Conservation (phyloP, 2,888 invertebrate genomes). For the Idaea aversata region DNA sequence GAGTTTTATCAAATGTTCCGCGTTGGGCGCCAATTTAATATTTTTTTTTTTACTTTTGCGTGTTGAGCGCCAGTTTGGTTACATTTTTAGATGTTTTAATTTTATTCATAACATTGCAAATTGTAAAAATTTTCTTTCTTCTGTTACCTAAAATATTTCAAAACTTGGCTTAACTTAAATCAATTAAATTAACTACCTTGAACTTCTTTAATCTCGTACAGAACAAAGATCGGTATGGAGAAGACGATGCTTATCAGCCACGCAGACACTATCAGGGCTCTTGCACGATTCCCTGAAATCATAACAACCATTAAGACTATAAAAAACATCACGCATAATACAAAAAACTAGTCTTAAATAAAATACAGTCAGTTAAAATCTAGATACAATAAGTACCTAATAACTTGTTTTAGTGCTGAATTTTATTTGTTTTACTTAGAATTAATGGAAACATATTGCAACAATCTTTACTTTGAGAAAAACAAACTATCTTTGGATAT, state of each 20-base stretch:
- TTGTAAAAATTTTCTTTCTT: no score
- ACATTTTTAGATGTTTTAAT: not conserved
- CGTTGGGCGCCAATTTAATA: not conserved
- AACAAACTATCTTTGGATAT: not conserved
- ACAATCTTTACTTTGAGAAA: not conserved
- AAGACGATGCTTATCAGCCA: constrained; percentile 92
- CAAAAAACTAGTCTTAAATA: constrained; percentile 9
- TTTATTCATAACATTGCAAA: not conserved
- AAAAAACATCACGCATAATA: constrained; percentile 2
- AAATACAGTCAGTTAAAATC: no score
- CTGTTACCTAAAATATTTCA: not conserved
- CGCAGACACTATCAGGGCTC: constrained; percentile 87
- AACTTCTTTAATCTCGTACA: constrained; percentile 89
- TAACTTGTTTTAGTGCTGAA: not conserved
- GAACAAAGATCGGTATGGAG: constrained; percentile 89
- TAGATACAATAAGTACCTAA: not conserved
- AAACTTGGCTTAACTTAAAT: no score
- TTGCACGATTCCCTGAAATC: constrained; percentile 90
- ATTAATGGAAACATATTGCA: not conserved
- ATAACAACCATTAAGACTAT: constrained; percentile 14
- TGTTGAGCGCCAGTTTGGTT: no score
- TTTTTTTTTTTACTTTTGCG: no score
- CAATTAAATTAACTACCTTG: constrained; percentile 78
- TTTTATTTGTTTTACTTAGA: not conserved
- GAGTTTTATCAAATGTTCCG: not conserved